Evolutionary conservation across 2,113 vertebrate genomes (phyloP).

Genomic region (Ifrita kowaldi): DNA sequence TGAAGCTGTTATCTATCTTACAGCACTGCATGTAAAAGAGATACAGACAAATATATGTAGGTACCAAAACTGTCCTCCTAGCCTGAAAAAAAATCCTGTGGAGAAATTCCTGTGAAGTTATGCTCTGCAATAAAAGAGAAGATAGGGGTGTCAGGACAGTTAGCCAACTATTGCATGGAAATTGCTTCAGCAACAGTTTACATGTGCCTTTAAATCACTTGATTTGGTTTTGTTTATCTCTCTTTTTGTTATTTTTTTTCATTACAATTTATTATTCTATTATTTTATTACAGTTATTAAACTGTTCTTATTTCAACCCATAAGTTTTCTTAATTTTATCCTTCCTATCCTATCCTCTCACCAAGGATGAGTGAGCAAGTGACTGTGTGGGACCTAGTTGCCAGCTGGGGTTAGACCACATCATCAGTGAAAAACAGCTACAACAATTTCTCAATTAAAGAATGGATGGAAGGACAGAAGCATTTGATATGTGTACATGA

Average conservation of each 20-base stretch:
- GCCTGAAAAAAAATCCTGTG: neutral
- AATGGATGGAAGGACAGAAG: neutral
- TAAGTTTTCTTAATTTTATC: neutral
- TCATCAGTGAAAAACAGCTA: neutral
- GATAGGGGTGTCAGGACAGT: neutral
- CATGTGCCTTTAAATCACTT: neutral
- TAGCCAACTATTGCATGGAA: neutral
- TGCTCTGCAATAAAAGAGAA: neutral
- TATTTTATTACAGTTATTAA: neutral
- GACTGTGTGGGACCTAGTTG: neutral
- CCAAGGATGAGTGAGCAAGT: neutral
- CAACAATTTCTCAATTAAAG: neutral
- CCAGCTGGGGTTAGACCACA: neutral
- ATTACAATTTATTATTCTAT: neutral
- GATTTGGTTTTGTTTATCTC: neutral
- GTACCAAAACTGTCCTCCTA: neutral
- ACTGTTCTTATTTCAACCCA: neutral
- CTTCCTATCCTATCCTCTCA: neutral
- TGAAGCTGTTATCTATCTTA: neutral
- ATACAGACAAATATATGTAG: neutral
- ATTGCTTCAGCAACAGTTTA: neutral
- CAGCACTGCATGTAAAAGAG: neutral
- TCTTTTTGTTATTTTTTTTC: neutral
- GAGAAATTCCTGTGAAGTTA: neutral
- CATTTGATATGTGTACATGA: accelerated